Percentiles rank a stretch among this genome's conserved stretches.
These are phyloP conservation scores for Astyanax mexicanus DNA, from an alignment of 2,797 vertebrate genomes.

Conservation along the genomic window DNA sequence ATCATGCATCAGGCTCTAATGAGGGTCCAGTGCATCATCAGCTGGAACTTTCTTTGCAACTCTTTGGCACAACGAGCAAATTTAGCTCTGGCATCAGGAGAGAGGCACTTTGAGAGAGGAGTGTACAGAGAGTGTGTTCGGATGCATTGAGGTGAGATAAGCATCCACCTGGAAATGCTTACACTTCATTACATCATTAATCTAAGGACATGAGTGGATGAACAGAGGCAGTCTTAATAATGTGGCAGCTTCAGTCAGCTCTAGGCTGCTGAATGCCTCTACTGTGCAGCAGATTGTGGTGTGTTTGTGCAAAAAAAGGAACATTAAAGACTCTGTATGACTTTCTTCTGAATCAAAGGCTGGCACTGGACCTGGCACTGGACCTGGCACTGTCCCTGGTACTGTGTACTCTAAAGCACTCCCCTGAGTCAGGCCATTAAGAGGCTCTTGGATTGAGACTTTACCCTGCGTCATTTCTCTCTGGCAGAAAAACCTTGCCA, in stretches of 20 bases:
- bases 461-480: slow-evolving; percentile 42
- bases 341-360: slow-evolving; percentile 36
- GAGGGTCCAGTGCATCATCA: slow-evolving; percentile 44
- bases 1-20: slow-evolving; percentile 62
- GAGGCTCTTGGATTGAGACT: slow-evolving; percentile 9
- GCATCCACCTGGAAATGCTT: slow-evolving; percentile 26
- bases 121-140: slow-evolving; percentile 29
- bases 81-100: slow-evolving; percentile 8
- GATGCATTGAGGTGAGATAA: slow-evolving; percentile 15
- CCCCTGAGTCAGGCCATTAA: slow-evolving; percentile 28
- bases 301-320: slow-evolving; percentile 20
- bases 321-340: slow-evolving; percentile 31
- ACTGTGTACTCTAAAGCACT: slow-evolving; percentile 33
- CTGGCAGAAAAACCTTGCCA: slow-evolving; percentile 14
- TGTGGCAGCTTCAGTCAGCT: background rate
- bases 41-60: background rate
- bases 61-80: too few relatives aligned
- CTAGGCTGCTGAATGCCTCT: slow-evolving; percentile 12
- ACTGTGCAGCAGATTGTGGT: slow-evolving; percentile 3
- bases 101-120: slow-evolving; percentile 21
- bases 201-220: slow-evolving; percentile 1
- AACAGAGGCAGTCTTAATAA: background rate
- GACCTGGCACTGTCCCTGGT: slow-evolving; percentile 26
- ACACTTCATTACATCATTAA: too few relatives aligned
- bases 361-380: slow-evolving; percentile 22